These are phyloP conservation scores for Thelaira solivaga DNA, from an alignment of 2,888 invertebrate genomes.

Conservation along the genomic window DNA sequence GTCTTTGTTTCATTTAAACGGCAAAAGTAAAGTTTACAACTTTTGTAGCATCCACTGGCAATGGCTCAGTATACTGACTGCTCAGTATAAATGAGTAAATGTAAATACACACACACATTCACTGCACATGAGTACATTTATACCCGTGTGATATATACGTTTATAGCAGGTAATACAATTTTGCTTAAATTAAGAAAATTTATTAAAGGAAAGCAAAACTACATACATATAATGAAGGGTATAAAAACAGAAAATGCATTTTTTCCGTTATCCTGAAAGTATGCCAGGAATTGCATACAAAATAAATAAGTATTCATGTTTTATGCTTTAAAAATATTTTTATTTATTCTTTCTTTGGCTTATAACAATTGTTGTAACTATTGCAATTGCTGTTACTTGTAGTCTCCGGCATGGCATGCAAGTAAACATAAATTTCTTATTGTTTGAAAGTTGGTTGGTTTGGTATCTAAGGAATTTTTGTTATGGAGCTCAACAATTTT, in stretches of 20 bases:
- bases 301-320: not conserved
- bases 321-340: not conserved
- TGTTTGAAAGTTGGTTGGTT: not conserved
- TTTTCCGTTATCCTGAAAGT: slow-evolving; percentile 45
- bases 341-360: not conserved
- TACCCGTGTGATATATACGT: not conserved
- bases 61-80: too few species aligned
- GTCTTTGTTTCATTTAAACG: slow-evolving; percentile 17
- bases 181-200: slow-evolving; percentile 11
- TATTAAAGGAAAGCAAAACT: slow-evolving; percentile 17
- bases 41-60: too few species aligned
- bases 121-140: not conserved
- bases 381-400: slow-evolving; percentile 33
- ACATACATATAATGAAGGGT: too few species aligned
- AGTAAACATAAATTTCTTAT: slow-evolving; percentile 21
- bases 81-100: too few species aligned
- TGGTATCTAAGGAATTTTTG: not conserved
- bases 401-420: slow-evolving; percentile 13
- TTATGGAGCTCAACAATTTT: not conserved
- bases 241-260: not conserved
- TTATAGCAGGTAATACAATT: slow-evolving; percentile 12
- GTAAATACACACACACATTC: too few species aligned
- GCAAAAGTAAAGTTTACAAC: too few species aligned
- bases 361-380: slow-evolving; percentile 39
- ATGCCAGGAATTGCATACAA: slow-evolving; percentile 37